Evolutionary conservation across 2,888 invertebrate genomes (phyloP).

Genomic region (Drosophila incognita): DNA sequence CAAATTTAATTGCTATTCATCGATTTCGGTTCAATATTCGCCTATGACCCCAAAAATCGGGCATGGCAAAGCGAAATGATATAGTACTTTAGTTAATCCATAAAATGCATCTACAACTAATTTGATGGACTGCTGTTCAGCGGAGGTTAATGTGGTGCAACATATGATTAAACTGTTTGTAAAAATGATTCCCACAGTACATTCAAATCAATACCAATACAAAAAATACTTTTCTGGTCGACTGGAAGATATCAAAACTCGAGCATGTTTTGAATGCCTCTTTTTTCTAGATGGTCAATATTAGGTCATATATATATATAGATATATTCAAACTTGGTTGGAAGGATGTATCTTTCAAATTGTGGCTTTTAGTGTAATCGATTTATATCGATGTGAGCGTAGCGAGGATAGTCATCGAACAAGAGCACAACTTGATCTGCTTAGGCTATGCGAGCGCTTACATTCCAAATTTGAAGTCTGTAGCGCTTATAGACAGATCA

Average conservation of each 20-base stretch:
- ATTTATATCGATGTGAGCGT: neutral
- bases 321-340: neutral
- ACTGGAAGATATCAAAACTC: neutral
- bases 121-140: too few relatives aligned
- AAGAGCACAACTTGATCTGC: neutral
- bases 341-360: neutral
- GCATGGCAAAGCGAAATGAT: neutral
- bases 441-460: neutral
- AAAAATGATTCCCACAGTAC: too few relatives aligned
- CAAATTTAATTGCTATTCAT: slow-evolving; percentile 20
- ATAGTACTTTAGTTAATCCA: neutral
- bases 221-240: too few relatives aligned
- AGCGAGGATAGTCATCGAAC: neutral
- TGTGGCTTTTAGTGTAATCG: neutral
- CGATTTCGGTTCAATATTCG: slow-evolving; percentile 6
- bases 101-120: neutral
- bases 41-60: neutral
- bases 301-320: neutral
- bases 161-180: too few relatives aligned
- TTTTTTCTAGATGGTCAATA: neutral
- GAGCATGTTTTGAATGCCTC: neutral
- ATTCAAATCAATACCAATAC: too few relatives aligned
- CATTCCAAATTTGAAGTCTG: neutral
- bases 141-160: too few relatives aligned
- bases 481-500: neutral